phyloP scores from a whole-genome alignment of 1,140 invertebrate genomes.

The Cydia pomonella region DNA sequence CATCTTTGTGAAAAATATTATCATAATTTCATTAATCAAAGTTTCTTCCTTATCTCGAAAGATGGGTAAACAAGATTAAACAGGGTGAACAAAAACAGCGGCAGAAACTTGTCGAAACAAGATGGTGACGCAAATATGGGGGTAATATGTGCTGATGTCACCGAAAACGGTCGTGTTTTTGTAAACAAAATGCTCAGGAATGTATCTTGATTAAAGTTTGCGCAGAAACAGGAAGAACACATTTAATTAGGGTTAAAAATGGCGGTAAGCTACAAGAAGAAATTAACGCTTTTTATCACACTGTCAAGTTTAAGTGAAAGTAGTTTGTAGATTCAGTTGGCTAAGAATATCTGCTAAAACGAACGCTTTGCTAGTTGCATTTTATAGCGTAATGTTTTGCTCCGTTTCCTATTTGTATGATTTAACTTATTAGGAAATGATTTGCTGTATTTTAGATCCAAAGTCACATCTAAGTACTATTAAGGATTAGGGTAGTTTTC shows the following conservation, averaged over 20 bases:
- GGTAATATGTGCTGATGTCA: neutral
- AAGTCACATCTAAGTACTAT: too few species aligned
- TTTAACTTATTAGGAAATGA: too few species aligned
- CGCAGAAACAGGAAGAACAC: neutral
- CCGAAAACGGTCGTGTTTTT: neutral
- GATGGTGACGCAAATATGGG: neutral
- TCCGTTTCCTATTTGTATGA: too few species aligned
- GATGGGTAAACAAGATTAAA: conserved; percentile 20
- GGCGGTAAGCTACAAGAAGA: neutral
- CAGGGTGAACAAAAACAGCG: neutral
- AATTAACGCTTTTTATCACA: neutral
- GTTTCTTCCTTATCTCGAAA: neutral
- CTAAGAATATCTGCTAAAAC: too few species aligned
- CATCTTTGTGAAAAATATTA: conserved; percentile 15
- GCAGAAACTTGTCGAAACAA: conserved; percentile 4
- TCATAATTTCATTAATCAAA: conserved; percentile 28
- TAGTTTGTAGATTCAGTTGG: too few species aligned
- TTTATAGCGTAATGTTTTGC: too few species aligned
- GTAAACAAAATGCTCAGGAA: neutral
- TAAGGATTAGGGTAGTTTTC: too few species aligned
- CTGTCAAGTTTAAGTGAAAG: neutral
- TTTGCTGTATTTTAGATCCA: too few species aligned
- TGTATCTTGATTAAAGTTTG: neutral
- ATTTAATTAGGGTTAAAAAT: neutral
- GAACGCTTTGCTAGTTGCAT: too few species aligned